phyloP scores from a whole-genome alignment of 53 echinoderm and acorn worm species.

The Henricia sp. region DNA sequence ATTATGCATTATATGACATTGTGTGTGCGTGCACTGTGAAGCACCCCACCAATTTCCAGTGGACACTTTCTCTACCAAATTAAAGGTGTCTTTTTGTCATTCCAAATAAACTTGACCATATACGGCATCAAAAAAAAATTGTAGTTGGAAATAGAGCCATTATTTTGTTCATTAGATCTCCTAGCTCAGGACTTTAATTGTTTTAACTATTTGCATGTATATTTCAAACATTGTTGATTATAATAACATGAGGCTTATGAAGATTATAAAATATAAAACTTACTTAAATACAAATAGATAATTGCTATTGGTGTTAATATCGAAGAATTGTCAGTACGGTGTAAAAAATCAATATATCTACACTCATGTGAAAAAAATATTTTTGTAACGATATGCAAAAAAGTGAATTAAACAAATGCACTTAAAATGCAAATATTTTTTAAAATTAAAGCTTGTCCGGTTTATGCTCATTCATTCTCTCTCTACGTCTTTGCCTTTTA shows the following conservation, averaged over 20 bases:
- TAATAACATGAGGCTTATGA: constrained; percentile 22
- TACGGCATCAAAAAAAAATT: too few relatives aligned
- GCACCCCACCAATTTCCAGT: too few relatives aligned
- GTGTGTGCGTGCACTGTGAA: too few relatives aligned
- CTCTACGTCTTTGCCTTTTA: constrained; percentile 2
- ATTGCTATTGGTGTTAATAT: neutral
- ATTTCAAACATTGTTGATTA: neutral
- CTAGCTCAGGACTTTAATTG: constrained; percentile 34
- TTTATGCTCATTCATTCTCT: constrained; percentile 41
- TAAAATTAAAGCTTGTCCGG: constrained; percentile 54
- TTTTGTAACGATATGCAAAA: constrained; percentile 60
- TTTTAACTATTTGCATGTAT: constrained; percentile 9
- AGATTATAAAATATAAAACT: neutral
- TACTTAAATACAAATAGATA: constrained; percentile 8
- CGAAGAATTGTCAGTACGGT: constrained; percentile 52
- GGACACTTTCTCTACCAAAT: neutral
- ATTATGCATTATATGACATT: too few relatives aligned
- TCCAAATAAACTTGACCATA: too few relatives aligned
- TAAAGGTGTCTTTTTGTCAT: neutral
- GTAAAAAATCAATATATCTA: constrained; percentile 57
- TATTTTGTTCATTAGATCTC: neutral
- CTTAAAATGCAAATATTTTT: constrained; percentile 62
- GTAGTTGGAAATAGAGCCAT: too few relatives aligned
- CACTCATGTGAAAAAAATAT: constrained; percentile 51
- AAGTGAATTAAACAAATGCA: constrained; percentile 52